Evolutionary conservation across 1,140 invertebrate species (phyloP).

Genomic region (Asobara japonica): DNA sequence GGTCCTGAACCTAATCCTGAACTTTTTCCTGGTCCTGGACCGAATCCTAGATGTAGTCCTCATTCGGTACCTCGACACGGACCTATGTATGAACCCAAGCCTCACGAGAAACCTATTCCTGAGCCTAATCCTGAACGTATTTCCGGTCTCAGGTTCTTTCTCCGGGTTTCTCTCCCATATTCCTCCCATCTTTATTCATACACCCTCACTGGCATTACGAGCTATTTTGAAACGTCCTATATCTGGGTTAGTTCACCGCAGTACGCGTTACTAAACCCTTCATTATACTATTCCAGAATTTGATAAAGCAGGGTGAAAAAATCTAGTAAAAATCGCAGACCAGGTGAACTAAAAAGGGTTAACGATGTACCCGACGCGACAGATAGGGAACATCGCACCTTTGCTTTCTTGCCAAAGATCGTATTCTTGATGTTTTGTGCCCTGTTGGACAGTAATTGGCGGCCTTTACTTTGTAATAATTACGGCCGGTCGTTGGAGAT

Average conservation of each 20-base stretch:
- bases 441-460: conserved; percentile 39
- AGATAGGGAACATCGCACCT: conserved; percentile 39
- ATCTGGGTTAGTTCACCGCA: background rate
- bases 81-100: no score
- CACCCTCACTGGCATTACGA: no score
- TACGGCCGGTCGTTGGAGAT: conserved; percentile 23
- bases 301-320: conserved; percentile 10
- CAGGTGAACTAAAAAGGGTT: conserved; percentile 17
- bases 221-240: no score
- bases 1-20: no score
- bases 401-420: conserved; percentile 23
- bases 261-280: background rate
- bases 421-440: background rate
- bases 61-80: no score
- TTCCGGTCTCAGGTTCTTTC: no score
- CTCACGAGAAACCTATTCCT: no score
- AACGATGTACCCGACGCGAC: conserved; percentile 39
- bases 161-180: no score
- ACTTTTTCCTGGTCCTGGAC: no score
- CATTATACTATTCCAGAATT: conserved; percentile 10
- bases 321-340: background rate
- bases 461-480: conserved; percentile 42
- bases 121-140: no score
- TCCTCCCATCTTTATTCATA: no score
- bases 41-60: no score